Evolutionary conservation across 2,888 invertebrate genomes (phyloP).

Genomic region (Mystacides longicornis): DNA sequence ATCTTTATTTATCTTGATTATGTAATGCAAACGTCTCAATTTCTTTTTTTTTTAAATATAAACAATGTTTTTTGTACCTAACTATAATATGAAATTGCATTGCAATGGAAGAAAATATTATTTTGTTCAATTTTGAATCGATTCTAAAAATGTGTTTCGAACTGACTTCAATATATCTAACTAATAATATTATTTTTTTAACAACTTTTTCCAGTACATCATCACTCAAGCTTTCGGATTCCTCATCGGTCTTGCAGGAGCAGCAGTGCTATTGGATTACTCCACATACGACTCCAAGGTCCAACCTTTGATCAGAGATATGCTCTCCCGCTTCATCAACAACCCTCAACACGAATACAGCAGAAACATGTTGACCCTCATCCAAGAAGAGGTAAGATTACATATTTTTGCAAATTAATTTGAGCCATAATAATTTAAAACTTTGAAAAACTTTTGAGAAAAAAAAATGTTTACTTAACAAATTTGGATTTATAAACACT

Average conservation of each 20-base stretch:
- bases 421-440: neutral
- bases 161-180: too few species aligned
- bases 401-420: neutral
- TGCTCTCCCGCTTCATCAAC: constrained; percentile 65
- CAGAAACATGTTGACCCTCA: constrained; percentile 60
- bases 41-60: too few species aligned
- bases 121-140: too few species aligned
- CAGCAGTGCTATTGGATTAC: constrained; percentile 69
- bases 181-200: constrained; percentile 3
- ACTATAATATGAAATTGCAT: too few species aligned
- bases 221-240: constrained; percentile 66
- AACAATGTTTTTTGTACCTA: too few species aligned
- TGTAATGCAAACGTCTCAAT: too few species aligned
- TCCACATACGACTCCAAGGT: constrained; percentile 75
- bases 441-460: too few species aligned
- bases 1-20: too few species aligned
- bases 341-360: constrained; percentile 67
- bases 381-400: constrained; percentile 74
- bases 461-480: too few species aligned
- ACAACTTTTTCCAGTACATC: constrained; percentile 57
- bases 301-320: constrained; percentile 66
- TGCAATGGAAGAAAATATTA: too few species aligned
- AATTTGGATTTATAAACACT: too few species aligned
- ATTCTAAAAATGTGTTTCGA: too few species aligned
- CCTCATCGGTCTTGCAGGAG: constrained; percentile 62